A percentile compares a stretch with the other conserved stretches of the same genome.
Conservation (phyloP, 2,113 vertebrate species). For the Atlantisia rogersi region DNA sequence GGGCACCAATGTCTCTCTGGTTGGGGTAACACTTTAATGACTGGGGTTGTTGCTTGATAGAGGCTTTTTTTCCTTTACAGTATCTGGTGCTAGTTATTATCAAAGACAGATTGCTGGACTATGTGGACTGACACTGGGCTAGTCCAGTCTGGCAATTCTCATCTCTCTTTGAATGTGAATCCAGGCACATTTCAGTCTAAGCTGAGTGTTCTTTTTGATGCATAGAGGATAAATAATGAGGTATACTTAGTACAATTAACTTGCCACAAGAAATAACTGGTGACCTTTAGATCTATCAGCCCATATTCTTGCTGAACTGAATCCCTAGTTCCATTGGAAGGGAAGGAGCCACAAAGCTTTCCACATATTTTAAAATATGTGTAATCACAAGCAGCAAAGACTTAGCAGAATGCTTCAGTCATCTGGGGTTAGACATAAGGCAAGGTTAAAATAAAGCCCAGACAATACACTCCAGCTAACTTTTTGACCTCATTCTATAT, state of each 20-base stretch:
- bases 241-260: not conserved
- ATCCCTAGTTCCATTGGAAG: not conserved
- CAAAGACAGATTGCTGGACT: slow-evolving; percentile 48
- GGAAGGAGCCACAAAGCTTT: not conserved
- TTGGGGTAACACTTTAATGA: slow-evolving; percentile 29
- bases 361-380: slow-evolving; percentile 33
- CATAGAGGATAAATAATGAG: not conserved
- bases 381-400: slow-evolving; percentile 36
- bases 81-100: slow-evolving; percentile 56
- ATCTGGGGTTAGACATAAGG: slow-evolving; percentile 12
- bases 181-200: slow-evolving; percentile 20
- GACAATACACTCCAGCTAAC: slow-evolving; percentile 35
- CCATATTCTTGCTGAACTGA: not conserved
- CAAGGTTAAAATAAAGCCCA: slow-evolving; percentile 50
- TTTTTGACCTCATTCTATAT: slow-evolving; percentile 39
- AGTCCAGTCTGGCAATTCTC: slow-evolving; percentile 34
- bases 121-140: not conserved
- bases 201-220: not conserved
- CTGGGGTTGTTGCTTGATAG: slow-evolving; percentile 1
- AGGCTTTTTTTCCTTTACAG: not conserved
- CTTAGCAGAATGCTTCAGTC: slow-evolving; percentile 26
- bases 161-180: slow-evolving; percentile 5
- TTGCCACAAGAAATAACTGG: not conserved
- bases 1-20: slow-evolving; percentile 39
- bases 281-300: not conserved